These are phyloP conservation scores for Melanostoma mellinum DNA, from an alignment of 2,888 invertebrate genomes.

Conservation along the genomic window DNA sequence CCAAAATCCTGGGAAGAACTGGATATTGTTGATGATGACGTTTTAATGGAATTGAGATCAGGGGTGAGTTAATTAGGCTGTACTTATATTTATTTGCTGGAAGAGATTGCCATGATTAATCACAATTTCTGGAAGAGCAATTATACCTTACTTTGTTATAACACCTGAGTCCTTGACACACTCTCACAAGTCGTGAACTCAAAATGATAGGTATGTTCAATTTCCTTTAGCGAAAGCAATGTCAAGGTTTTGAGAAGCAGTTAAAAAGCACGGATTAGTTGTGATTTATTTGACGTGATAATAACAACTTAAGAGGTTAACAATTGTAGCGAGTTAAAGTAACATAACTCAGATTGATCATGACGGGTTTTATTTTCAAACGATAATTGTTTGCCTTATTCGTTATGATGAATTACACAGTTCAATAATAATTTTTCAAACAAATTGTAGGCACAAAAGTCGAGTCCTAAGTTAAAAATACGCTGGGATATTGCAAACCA, in stretches of 20 bases:
- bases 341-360: too few species aligned
- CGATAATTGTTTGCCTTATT: too few species aligned
- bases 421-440: too few species aligned
- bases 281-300: not conserved
- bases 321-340: not conserved
- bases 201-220: not conserved
- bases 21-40: conserved; percentile 84
- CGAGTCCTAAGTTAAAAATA: too few species aligned
- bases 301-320: conserved; percentile 4
- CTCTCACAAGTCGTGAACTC: too few species aligned
- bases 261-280: not conserved
- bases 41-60: conserved; percentile 86
- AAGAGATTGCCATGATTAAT: conserved; percentile 17
- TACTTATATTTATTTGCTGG: conserved; percentile 5
- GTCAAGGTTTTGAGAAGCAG: conserved; percentile 33
- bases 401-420: too few species aligned
- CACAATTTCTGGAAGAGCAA: conserved; percentile 1
- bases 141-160: not conserved
- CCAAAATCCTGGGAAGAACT: conserved; percentile 85
- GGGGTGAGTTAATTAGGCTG: conserved; percentile 84
- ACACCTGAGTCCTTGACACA: conserved; percentile 35
- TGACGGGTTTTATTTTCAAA: too few species aligned
- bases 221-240: conserved; percentile 19
- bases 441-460: too few species aligned
- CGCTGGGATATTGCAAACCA: too few species aligned